Evolutionary conservation across 2,888 invertebrate genomes (phyloP), one percentile per base, ranked within the genome.

Genomic region (Andrena camellia): DNA sequence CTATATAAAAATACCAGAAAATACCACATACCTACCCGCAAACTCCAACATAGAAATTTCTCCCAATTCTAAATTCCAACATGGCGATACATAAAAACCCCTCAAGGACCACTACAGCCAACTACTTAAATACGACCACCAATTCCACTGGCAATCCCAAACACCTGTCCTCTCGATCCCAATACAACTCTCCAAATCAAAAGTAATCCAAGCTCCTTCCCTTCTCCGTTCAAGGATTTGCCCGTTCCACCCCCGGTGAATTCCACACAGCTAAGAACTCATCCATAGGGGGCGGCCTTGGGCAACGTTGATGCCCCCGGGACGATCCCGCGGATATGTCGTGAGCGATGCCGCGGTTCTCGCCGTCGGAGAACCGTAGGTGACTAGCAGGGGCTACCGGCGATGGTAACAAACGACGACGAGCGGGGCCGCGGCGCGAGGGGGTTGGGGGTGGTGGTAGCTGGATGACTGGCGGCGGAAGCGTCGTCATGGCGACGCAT

Each of bases 401-500:
- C 86, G 89, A 88, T 88, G 90, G 90, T 91, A 91, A 89, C 91
- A 90, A 91, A 90, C 90, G 89, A 87, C 88, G 90, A 91, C 86
- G 90, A 90, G 87, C 66, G 83, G 82, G 84, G 86, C 67, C 60
- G 77, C n/a, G 75, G 67, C 17, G 57, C 57, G 13, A 78, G 76
- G 86, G 81, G 86, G 64, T 78, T 84, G 69, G 76, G 80, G 85
- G 85, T 84, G 86, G 86, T 83, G 90, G 87, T 89, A 92, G 92
- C 92, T 92, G 93, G 93, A 93, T 93, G 94, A 94, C 94, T 93
- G 92, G 92, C 92, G 93, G 93, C 93, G 94, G 94, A 94, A 94
- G 94, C 94, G 96, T 96, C 95, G 96, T 96, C 95, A 96, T 95
- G 95, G 95, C 95, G 95, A 95, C 95, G 94, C 95, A 96, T 96